Evolutionary conservation across 2,888 invertebrate species (phyloP).

Genomic region (Xestobium rufovillosum): DNA sequence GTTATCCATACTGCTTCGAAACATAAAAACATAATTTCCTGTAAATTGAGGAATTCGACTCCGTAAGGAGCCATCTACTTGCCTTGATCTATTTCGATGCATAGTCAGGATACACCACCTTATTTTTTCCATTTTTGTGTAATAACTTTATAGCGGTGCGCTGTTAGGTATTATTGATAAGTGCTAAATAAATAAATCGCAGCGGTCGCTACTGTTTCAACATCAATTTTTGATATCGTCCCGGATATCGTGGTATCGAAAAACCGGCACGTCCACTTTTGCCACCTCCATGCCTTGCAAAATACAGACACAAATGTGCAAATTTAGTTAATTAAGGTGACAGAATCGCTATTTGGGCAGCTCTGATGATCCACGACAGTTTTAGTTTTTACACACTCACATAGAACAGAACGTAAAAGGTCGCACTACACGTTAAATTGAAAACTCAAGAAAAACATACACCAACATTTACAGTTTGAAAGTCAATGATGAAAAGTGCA

Average conservation of each 20-base stretch:
- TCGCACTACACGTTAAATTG: conserved; percentile 21
- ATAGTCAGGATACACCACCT: too few species aligned
- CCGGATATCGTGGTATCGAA: conserved; percentile 11
- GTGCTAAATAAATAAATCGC: too few species aligned
- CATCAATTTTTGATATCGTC: too few species aligned
- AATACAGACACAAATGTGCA: conserved; percentile 24
- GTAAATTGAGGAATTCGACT: too few species aligned
- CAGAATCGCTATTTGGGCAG: conserved; percentile 19
- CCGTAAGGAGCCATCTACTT: too few species aligned
- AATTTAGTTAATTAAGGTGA: conserved; percentile 19
- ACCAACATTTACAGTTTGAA: conserved; percentile 17
- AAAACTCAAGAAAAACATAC: conserved; percentile 22
- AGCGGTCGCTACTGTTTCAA: too few species aligned
- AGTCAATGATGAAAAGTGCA: conserved; percentile 16
- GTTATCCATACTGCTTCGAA: too few species aligned
- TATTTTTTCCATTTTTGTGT: too few species aligned
- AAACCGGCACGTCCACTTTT: conserved; percentile 21
- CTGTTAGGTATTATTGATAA: too few species aligned
- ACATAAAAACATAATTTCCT: too few species aligned
- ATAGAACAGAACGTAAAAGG: conserved; percentile 24
- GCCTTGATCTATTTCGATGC: too few species aligned
- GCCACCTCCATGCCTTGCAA: conserved; percentile 22
- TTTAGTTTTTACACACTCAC: conserved; percentile 22
- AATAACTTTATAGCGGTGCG: too few species aligned
- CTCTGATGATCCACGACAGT: conserved; percentile 25